phyloP scores from a whole-genome alignment of 2,113 vertebrate genomes.

The Phrynosoma platyrhinos region DNA sequence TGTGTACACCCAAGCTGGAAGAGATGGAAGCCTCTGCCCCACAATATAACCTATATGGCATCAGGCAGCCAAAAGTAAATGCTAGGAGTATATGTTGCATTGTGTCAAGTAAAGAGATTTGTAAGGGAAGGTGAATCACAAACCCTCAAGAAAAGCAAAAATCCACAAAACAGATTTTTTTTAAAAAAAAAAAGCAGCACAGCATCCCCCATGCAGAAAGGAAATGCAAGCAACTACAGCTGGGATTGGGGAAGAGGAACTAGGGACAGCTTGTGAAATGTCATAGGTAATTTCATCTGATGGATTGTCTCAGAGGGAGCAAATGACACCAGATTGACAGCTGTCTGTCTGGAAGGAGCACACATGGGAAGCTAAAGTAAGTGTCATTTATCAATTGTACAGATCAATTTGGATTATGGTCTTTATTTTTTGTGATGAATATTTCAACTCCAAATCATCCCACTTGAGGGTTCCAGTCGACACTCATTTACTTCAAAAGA shows the following conservation, averaged over 20 bases:
- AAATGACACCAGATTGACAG: background rate
- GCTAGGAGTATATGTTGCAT: background rate
- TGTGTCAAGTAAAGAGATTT: background rate
- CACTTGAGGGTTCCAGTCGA: background rate
- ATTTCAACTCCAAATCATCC: background rate
- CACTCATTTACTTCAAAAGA: background rate
- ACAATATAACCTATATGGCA: background rate
- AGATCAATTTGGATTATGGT: background rate
- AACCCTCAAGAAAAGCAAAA: background rate
- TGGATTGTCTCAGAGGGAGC: background rate
- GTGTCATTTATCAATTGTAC: background rate
- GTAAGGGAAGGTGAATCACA: background rate
- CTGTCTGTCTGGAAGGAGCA: background rate
- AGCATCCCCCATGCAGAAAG: background rate
- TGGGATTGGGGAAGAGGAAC: background rate
- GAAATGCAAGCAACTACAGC: fast-evolving
- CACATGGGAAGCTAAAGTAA: background rate
- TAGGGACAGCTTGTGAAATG: background rate
- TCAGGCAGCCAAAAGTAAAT: background rate
- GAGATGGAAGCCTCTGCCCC: background rate
- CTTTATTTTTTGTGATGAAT: slow-evolving; percentile 10
- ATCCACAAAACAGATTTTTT: background rate
- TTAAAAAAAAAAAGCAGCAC: background rate
- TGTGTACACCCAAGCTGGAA: background rate
- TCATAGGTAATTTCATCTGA: background rate